A percentile compares a stretch with the other conserved stretches of the same genome.
Evolutionary conservation across 2,888 invertebrate genomes (phyloP).

Genomic region (Idaea aversata): DNA sequence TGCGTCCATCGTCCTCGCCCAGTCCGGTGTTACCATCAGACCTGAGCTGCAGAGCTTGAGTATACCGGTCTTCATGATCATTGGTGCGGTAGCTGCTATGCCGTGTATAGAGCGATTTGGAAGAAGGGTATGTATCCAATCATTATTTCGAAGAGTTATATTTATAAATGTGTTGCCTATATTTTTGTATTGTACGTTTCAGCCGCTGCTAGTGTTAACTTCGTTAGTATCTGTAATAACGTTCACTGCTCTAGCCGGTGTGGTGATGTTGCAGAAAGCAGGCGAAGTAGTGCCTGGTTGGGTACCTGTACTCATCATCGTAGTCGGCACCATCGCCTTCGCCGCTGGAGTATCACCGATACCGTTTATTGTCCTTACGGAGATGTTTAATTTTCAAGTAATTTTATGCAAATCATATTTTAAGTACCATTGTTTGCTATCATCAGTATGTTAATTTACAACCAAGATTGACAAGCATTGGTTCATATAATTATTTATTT

Average conservation of each 20-base stretch:
- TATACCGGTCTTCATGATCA: slow-evolving; percentile 56
- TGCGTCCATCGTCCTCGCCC: slow-evolving; percentile 48
- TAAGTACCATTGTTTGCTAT: too few relatives aligned
- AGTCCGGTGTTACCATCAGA: slow-evolving; percentile 50
- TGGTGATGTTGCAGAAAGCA: slow-evolving; percentile 29
- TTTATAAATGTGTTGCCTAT: background rate
- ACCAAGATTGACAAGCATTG: too few relatives aligned
- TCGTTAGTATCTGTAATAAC: slow-evolving; percentile 30
- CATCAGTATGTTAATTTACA: too few relatives aligned
- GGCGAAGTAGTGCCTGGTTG: slow-evolving; percentile 38
- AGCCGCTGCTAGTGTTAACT: slow-evolving; percentile 37
- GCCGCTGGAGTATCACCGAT: slow-evolving; percentile 44
- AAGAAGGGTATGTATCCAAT: slow-evolving; percentile 48
- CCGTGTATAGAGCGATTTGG: slow-evolving; percentile 55
- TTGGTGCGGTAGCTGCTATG: slow-evolving; percentile 51
- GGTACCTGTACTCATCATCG: slow-evolving; percentile 39
- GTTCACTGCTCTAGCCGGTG: slow-evolving; percentile 33
- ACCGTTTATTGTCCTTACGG: slow-evolving; percentile 51
- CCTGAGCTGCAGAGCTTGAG: slow-evolving; percentile 56
- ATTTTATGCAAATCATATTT: background rate
- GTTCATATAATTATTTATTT: too few relatives aligned
- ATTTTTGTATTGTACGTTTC: slow-evolving; percentile 1
- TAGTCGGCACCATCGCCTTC: slow-evolving; percentile 36
- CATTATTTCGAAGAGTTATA: background rate
- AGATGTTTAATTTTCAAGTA: slow-evolving; percentile 55